Conservation (phyloP, 2,888 invertebrate species). For the Kryphioiulus occultus region DNA sequence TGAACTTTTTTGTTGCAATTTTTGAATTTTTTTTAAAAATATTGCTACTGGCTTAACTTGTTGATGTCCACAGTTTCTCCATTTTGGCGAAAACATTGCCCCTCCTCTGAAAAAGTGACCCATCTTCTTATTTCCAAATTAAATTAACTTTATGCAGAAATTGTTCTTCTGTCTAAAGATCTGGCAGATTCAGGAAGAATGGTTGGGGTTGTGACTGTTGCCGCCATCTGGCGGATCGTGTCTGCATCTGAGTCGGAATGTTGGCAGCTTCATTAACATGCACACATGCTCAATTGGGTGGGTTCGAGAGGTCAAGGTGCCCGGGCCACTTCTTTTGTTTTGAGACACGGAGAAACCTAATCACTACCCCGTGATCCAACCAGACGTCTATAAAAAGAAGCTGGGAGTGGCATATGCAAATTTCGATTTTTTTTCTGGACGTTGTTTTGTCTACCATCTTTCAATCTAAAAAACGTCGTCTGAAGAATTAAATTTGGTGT, state of each 20-base stretch:
- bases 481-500: background rate
- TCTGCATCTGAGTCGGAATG: background rate
- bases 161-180: too few species aligned
- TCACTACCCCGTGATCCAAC: background rate
- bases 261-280: conserved; percentile 33
- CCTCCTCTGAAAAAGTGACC: too few species aligned
- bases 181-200: too few species aligned
- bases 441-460: conserved; percentile 21
- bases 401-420: conserved; percentile 38
- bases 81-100: too few species aligned
- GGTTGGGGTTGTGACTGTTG: background rate
- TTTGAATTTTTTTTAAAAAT: too few species aligned
- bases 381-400: conserved; percentile 9
- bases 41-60: too few species aligned
- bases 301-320: conserved; percentile 37
- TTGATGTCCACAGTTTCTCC: too few species aligned
- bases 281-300: conserved; percentile 43
- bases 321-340: conserved; percentile 13
- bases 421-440: background rate
- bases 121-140: too few species aligned
- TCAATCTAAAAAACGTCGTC: background rate
- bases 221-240: background rate
- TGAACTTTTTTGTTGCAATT: background rate
- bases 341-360: background rate
- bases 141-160: too few species aligned